phyloP scores from a whole-genome alignment of 2,113 vertebrate genomes.

The Ctenodactylus gundi region DNA sequence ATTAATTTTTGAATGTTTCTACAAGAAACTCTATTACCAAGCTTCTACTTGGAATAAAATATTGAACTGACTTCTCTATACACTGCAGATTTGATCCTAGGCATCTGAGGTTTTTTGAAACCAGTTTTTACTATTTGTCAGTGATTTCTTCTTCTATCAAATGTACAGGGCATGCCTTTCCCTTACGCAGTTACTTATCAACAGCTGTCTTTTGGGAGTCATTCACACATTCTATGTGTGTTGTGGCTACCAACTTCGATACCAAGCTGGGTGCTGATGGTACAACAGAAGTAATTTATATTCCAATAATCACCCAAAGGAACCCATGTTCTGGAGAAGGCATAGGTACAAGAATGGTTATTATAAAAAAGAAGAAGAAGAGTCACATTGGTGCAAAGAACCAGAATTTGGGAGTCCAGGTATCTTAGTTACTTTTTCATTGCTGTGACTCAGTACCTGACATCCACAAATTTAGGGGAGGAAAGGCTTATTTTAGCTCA shows the following conservation, averaged over 20 bases:
- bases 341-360: not conserved
- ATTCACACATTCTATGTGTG: not conserved
- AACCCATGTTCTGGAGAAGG: not conserved
- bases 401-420: no score
- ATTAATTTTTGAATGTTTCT: constrained; percentile 66
- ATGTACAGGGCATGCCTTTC: not conserved
- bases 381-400: no score
- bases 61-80: constrained; percentile 33
- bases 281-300: not conserved
- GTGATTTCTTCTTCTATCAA: not conserved
- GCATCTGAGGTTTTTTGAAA: not conserved
- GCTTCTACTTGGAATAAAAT: constrained; percentile 43
- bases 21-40: constrained; percentile 29
- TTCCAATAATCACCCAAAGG: not conserved
- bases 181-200: not conserved
- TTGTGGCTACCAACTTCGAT: not conserved
- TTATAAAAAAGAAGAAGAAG: not conserved
- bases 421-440: no score
- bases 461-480: no score
- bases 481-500: no score
- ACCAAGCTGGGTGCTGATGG: not conserved
- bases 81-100: not conserved
- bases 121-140: not conserved
- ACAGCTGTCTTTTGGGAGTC: not conserved
- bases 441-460: no score